Evolutionary conservation across 1,140 invertebrate species (phyloP).

Genomic region (Argopecten irradians): DNA sequence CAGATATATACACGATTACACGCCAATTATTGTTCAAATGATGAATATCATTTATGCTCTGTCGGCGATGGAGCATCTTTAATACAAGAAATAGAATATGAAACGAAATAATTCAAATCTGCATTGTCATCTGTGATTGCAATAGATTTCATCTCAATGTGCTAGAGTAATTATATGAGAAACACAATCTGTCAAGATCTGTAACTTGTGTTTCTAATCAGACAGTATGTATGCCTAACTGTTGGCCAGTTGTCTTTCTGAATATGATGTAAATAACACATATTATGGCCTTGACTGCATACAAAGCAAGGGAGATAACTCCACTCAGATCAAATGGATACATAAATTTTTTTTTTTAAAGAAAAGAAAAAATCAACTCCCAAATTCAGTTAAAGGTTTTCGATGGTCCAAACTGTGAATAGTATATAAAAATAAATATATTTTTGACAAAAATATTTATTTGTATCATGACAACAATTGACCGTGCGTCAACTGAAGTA

Average conservation of each 20-base stretch:
- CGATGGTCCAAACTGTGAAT: background rate
- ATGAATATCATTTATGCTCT: no score
- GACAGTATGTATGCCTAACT: background rate
- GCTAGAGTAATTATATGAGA: background rate
- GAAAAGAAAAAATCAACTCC: no score
- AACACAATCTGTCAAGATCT: background rate
- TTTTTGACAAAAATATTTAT: background rate
- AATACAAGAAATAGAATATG: no score
- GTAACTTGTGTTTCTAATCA: background rate
- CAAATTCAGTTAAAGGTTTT: background rate
- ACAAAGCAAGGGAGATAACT: background rate
- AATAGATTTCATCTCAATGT: background rate
- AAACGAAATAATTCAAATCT: no score
- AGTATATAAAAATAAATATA: background rate
- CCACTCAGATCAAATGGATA: background rate
- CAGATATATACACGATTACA: no score
- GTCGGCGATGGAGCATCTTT: no score
- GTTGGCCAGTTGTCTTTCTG: no score
- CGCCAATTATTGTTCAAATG: no score
- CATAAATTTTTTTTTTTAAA: no score
- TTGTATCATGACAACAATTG: background rate
- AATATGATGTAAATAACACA: background rate
- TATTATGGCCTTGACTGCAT: background rate
- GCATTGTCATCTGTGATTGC: background rate
- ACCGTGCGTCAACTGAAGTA: background rate